Evolutionary conservation across 2,888 invertebrate genomes (phyloP), one percentile per base, ranked within the genome.

Genomic region (Drosophila neoperkinsi): DNA sequence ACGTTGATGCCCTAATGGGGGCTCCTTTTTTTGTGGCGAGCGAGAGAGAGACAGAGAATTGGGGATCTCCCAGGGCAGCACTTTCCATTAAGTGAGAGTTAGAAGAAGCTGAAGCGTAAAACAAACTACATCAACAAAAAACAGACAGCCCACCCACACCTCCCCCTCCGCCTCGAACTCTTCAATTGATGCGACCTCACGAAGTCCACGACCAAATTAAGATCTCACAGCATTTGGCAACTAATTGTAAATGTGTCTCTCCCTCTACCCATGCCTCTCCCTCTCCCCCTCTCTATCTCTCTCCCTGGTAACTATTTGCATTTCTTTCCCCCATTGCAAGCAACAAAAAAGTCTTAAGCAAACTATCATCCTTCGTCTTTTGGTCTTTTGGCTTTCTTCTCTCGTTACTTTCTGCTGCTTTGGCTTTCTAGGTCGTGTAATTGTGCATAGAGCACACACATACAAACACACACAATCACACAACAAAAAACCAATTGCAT

Each of bases 371-470:
- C 79, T 81, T 69, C 70, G 71, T 69, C 71, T 77, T 71, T 79
- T 46, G 25, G 67, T 61, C 74, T 68, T 69, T 68, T 78, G 81
- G 79, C 79, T 69, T 79, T 76, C 77, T 81, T 80, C 68, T 80
- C 68, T 62, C 72, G 80, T 77, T 79, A 87, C 88, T 88, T 89
- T 88, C 88, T 89, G 90, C 86, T 89, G 83, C 82, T 90, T 79
- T 89, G 89, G 82, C 78, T 89, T 88, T 88, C 89, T 90, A 90
- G 90, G 90, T 85, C 85, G 85, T 88, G 88, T 89, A 90, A 86
- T 90, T 90, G 89, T 89, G 82, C 84, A 82, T 81, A 86, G 57
- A 73, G 77, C 79, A 71, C 73, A 71, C 43, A 64, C 57, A 38
- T 2, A 66, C 34, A 62, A 46, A 60, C 56, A 66, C 18, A 66